Evolutionary conservation across 2,888 invertebrate genomes (phyloP).

Genomic region (Muschampia plurimacula): DNA sequence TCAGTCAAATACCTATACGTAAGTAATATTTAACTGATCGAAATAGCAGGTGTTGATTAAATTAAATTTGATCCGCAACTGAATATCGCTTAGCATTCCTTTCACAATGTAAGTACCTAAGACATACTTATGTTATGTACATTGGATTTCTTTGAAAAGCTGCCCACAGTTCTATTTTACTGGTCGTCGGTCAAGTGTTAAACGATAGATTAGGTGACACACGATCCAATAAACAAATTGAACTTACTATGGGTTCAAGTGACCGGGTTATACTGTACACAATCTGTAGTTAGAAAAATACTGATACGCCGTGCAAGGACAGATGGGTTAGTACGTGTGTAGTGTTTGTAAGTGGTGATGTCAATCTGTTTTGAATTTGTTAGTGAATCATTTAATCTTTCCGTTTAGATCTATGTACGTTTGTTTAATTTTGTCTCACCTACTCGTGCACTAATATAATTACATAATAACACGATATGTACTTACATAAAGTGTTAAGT

Average conservation of each 20-base stretch:
- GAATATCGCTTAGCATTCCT: too few species aligned
- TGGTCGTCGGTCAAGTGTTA: slow-evolving; percentile 12
- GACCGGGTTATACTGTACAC: slow-evolving; percentile 54
- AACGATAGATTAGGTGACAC: slow-evolving; percentile 32
- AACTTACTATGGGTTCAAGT: slow-evolving; percentile 58
- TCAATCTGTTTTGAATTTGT: slow-evolving; percentile 17
- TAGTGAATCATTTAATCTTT: slow-evolving; percentile 10
- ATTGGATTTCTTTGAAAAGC: neutral
- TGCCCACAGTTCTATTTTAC: slow-evolving; percentile 4
- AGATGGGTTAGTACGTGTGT: slow-evolving; percentile 20
- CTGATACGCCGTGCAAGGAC: slow-evolving; percentile 49
- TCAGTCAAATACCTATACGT: too few species aligned
- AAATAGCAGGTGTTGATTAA: too few species aligned
- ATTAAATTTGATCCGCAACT: too few species aligned
- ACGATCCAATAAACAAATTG: slow-evolving; percentile 47
- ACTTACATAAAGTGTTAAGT: too few species aligned
- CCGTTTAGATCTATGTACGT: neutral
- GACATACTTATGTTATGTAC: too few species aligned
- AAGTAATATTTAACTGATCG: too few species aligned
- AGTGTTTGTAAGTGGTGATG: slow-evolving; percentile 20
- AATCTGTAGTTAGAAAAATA: slow-evolving; percentile 22
- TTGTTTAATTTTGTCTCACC: neutral
- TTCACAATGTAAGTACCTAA: too few species aligned
- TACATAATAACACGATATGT: too few species aligned
- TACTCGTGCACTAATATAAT: neutral